These are phyloP conservation scores for Megamerina dolium DNA, from an alignment of 2,888 invertebrate species.

Conservation along the genomic window DNA sequence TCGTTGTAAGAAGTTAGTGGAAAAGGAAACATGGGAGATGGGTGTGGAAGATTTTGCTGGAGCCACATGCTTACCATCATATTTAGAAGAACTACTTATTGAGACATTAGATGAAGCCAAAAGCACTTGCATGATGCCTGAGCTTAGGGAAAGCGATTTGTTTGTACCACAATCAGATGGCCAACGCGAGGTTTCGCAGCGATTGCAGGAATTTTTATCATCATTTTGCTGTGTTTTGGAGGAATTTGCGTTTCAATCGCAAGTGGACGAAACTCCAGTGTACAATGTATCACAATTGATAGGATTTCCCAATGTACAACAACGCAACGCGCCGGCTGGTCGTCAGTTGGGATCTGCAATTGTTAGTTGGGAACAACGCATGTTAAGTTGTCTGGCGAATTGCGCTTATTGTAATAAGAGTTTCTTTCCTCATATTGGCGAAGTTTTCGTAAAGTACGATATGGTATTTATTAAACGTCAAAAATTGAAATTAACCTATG, in stretches of 20 bases:
- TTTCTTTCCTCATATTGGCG: constrained; percentile 66
- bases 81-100: constrained; percentile 66
- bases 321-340: constrained; percentile 28
- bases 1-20: constrained; percentile 64
- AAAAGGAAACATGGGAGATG: constrained; percentile 80
- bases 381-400: constrained; percentile 82
- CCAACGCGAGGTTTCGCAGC: constrained; percentile 47
- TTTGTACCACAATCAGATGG: constrained; percentile 49
- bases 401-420: constrained; percentile 75
- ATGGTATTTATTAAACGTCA: not conserved
- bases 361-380: constrained; percentile 68
- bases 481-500: not conserved
- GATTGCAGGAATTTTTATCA: constrained; percentile 57
- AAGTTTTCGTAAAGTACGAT: constrained; percentile 53
- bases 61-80: constrained; percentile 68
- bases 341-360: constrained; percentile 31
- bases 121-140: constrained; percentile 66
- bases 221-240: constrained; percentile 65
- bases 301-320: constrained; percentile 54
- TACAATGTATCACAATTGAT: constrained; percentile 58
- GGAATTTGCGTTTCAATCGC: constrained; percentile 64
- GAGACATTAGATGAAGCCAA: constrained; percentile 65
- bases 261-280: constrained; percentile 55
- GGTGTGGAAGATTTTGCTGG: constrained; percentile 81
- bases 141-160: constrained; percentile 53